Conservation (phyloP, 1,140 invertebrate genomes). For the Amyelois transitella region DNA sequence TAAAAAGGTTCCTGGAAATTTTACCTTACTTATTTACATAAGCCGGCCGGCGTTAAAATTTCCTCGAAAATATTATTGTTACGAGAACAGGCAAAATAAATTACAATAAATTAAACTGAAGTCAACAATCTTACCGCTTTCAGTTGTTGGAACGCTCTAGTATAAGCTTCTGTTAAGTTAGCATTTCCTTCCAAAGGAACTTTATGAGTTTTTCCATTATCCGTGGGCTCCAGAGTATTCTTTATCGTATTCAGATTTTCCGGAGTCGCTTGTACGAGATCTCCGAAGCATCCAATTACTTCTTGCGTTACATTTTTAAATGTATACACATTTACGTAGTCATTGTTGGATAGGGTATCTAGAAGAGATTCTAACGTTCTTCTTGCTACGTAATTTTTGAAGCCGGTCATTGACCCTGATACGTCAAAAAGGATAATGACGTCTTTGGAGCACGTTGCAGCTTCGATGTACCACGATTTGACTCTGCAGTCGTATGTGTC, state of each 20-base stretch:
- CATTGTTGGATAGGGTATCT: conserved; percentile 97
- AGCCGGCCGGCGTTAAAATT: no score
- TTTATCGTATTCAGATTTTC: conserved; percentile 90
- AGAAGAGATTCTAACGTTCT: conserved; percentile 89
- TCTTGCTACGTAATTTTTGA: conserved; percentile 78
- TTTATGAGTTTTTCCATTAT: conserved; percentile 72
- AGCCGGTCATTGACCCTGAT: conserved; percentile 98
- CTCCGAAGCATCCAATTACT: conserved; percentile 87
- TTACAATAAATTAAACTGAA: not conserved
- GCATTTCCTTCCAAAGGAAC: conserved; percentile 81
- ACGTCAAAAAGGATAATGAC: conserved; percentile 96
- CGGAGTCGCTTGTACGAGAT: conserved; percentile 92
- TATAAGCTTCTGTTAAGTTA: conserved; percentile 90
- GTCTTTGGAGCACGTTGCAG: conserved; percentile 97
- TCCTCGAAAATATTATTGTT: no score
- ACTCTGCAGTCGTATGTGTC: conserved; percentile 88
- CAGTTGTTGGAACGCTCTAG: conserved; percentile 89
- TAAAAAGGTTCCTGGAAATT: no score
- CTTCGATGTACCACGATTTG: conserved; percentile 96
- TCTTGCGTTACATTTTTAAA: conserved; percentile 81
- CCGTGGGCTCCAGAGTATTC: conserved; percentile 79
- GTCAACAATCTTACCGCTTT: conserved; percentile 76
- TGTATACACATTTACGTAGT: conserved; percentile 94
- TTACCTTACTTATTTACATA: no score
- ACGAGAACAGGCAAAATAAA: no score